Conservation (phyloP, 2,888 invertebrate genomes). For the Temnothorax rugatulus region DNA sequence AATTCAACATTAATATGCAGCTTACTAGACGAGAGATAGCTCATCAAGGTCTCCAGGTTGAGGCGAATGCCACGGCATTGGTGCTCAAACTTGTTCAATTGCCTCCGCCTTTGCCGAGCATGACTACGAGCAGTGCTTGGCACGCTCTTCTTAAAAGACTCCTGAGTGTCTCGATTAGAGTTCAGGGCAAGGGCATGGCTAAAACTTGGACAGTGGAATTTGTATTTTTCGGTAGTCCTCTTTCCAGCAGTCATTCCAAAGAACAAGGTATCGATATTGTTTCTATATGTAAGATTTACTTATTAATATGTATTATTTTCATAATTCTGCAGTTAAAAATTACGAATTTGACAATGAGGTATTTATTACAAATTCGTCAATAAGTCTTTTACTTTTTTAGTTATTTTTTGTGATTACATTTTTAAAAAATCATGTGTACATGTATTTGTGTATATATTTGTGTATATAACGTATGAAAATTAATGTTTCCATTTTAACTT, state of each 20-base stretch:
- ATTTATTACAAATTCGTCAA: not conserved
- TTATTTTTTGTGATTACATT: not conserved
- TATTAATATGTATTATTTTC: conserved; percentile 9
- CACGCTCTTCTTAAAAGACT: conserved; percentile 92
- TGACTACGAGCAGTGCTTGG: conserved; percentile 88
- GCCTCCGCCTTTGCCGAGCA: conserved; percentile 89
- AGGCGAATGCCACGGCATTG: conserved; percentile 95
- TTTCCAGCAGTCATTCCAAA: conserved; percentile 93
- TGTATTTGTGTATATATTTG: not conserved
- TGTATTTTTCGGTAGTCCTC: conserved; percentile 93
- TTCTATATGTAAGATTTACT: not conserved
- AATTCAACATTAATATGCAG: conserved; percentile 84
- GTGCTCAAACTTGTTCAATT: conserved; percentile 93
- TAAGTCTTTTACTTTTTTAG: not conserved
- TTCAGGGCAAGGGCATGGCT: conserved; percentile 92
- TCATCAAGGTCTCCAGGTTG: conserved; percentile 97
- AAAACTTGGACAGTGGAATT: conserved; percentile 97
- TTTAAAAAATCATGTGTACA: no score
- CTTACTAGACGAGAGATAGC: conserved; percentile 93
- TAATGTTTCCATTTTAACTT: conserved; percentile 1
- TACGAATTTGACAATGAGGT: conserved; percentile 5
- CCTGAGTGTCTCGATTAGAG: conserved; percentile 93
- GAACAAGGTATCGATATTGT: conserved; percentile 89
- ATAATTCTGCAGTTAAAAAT: not conserved
- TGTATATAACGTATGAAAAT: not conserved